Percentiles rank a stretch among this genome's conserved stretches.
phyloP scores from a whole-genome alignment of 2,888 invertebrate species.

The Nyleta sp. region DNA sequence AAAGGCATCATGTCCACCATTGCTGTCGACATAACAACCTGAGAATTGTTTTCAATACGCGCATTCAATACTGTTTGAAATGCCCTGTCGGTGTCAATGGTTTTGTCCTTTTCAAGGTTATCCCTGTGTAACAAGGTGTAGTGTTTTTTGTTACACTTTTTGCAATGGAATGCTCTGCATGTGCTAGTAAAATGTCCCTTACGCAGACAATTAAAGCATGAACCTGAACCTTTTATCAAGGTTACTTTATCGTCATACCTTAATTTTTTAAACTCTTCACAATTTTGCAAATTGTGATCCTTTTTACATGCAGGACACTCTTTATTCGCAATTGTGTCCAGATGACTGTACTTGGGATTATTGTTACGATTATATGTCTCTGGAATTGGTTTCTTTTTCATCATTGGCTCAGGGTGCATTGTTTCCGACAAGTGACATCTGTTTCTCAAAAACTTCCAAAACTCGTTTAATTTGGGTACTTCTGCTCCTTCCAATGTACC shows the following conservation, averaged over 20 bases:
- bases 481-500: not conserved
- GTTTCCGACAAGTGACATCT: conserved; percentile 4
- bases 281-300: not conserved
- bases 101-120: not conserved
- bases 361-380: not conserved
- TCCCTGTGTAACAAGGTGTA: not conserved
- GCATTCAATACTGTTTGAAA: not conserved
- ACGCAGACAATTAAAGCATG: not conserved
- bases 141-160: not conserved
- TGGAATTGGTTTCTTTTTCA: not conserved
- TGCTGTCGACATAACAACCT: not conserved
- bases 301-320: conserved; percentile 7
- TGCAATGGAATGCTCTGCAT: not conserved
- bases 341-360: not conserved
- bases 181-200: not conserved
- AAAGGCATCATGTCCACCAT: not conserved
- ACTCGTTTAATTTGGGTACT: not conserved
- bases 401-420: conserved; percentile 3
- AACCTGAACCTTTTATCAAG: not conserved
- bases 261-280: not conserved
- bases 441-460: conserved; percentile 8
- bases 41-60: not conserved
- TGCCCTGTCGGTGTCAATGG: not conserved
- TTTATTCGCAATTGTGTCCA: not conserved
- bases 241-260: not conserved